Evolutionary conservation across 2,113 vertebrate species (phyloP).

Genomic region (Merops nubicus): DNA sequence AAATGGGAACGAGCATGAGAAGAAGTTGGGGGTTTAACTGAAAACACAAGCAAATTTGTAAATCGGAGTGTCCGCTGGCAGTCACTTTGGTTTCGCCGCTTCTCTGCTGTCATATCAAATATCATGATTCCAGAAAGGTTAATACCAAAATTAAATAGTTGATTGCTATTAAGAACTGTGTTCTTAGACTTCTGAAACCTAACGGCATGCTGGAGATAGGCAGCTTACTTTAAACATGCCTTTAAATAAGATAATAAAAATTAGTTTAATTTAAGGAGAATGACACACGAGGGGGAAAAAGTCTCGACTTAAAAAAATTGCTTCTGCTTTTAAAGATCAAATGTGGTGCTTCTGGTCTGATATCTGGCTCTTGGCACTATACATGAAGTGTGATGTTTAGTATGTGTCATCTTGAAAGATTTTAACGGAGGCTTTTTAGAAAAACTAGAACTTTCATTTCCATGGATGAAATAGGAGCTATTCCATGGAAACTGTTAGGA

Average conservation of each 20-base stretch:
- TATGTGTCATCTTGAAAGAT: neutral
- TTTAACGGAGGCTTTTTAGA: neutral
- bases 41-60: neutral
- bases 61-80: accelerated
- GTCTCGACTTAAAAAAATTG: neutral
- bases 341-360: neutral
- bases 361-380: neutral
- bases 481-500: neutral
- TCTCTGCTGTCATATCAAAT: neutral
- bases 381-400: neutral
- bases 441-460: neutral
- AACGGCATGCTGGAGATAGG: neutral
- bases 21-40: neutral
- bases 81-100: neutral
- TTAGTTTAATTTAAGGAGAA: neutral
- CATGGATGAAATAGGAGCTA: neutral
- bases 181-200: neutral
- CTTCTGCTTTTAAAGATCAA: neutral
- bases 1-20: accelerated
- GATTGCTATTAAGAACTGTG: neutral
- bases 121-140: neutral
- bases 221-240: neutral
- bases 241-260: neutral
- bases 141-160: neutral
- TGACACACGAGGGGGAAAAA: accelerated